Percentiles rank a stretch among this genome's conserved stretches.
Conservation (phyloP, 2,888 invertebrate species). For the Drosophila kuntzei region DNA sequence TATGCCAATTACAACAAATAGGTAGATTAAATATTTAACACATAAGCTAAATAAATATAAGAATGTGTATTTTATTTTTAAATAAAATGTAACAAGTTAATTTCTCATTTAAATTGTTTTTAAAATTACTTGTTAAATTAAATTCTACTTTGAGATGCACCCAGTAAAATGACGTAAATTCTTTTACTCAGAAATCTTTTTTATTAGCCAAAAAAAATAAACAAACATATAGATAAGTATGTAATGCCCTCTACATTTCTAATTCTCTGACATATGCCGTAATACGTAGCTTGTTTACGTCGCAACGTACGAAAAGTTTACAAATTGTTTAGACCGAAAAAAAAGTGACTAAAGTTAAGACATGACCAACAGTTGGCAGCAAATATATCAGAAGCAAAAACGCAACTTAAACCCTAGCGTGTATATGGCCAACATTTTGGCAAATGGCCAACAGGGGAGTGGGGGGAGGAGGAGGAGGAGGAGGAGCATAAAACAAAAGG, state of each 20-base stretch:
- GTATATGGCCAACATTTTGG: slow-evolving; percentile 53
- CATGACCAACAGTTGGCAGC: slow-evolving; percentile 50
- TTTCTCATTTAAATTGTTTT: no score
- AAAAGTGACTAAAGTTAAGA: slow-evolving; percentile 27
- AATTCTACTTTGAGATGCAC: no score
- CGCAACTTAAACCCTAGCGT: slow-evolving; percentile 38
- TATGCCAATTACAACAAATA: no score
- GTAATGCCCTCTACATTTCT: slow-evolving; percentile 7
- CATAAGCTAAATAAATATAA: no score
- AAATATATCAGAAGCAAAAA: slow-evolving; percentile 40
- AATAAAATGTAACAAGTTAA: no score
- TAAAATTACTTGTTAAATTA: no score
- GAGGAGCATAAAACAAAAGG: slow-evolving; percentile 38
- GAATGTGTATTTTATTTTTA: no score
- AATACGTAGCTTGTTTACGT: slow-evolving; percentile 44
- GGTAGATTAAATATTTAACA: no score
- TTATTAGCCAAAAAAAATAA: no score
- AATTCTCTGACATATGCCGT: slow-evolving; percentile 32
- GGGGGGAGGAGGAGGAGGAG: not conserved
- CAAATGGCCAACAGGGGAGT: slow-evolving; percentile 56
- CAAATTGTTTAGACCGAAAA: slow-evolving; percentile 39
- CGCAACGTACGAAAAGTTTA: slow-evolving; percentile 39
- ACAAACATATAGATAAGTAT: not conserved
- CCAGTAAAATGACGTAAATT: not conserved
- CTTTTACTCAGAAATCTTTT: not conserved